Conservation (phyloP, 2,797 vertebrate species). For the Apogon talboti region DNA sequence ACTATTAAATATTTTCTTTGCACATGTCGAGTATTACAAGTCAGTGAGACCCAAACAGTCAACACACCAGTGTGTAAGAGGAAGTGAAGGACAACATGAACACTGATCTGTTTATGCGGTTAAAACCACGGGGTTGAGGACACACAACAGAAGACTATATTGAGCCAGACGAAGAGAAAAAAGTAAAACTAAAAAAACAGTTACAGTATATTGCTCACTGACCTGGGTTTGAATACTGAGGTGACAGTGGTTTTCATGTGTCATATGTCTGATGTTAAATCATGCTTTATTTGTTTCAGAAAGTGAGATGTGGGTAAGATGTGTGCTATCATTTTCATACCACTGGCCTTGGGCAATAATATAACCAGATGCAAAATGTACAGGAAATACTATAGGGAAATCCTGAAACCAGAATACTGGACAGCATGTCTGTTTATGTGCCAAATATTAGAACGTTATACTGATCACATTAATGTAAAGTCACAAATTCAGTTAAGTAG, state of each 20-base stretch:
- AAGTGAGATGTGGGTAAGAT: conserved; percentile 10
- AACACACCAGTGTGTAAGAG: conserved; percentile 45
- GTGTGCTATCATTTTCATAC: conserved; percentile 60
- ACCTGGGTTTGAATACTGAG: conserved; percentile 21
- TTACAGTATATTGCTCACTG: conserved; percentile 11
- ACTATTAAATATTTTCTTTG: neutral
- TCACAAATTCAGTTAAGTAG: neutral
- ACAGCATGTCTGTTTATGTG: neutral
- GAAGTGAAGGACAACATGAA: conserved; percentile 46
- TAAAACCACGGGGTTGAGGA: conserved; percentile 30
- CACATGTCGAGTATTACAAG: conserved; percentile 1
- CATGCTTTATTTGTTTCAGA: conserved; percentile 25
- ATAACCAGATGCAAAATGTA: conserved; percentile 45
- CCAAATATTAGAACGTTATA: neutral
- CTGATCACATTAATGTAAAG: neutral
- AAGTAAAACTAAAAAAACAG: neutral
- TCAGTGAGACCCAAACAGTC: conserved; percentile 33
- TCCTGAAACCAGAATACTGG: neutral
- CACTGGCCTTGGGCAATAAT: conserved; percentile 35
- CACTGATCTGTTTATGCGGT: conserved; percentile 54
- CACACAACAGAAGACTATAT: conserved; percentile 39
- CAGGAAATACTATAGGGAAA: conserved; percentile 53
- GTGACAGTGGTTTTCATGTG: conserved; percentile 9
- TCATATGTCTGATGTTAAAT: conserved; percentile 18
- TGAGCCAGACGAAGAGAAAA: conserved; percentile 9